Evolutionary conservation across 2,888 invertebrate genomes (phyloP), one percentile per base, ranked within the genome.

Genomic region (Phorcus lineatus): DNA sequence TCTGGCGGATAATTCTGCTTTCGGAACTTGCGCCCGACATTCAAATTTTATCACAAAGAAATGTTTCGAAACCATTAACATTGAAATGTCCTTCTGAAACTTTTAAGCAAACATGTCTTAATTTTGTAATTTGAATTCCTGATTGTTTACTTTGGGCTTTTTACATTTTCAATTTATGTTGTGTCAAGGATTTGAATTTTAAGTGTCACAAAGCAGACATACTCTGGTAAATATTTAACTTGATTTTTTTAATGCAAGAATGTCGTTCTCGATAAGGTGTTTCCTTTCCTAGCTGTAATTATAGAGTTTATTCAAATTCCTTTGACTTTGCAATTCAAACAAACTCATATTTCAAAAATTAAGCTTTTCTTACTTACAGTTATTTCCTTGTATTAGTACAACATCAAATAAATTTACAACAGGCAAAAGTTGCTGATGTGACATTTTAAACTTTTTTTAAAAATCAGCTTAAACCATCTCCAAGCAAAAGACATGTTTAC

Each of bases 1-100:
- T n/a, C 36, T 9, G 19, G 9, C 19, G 70, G 70, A 4, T 36
- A 70, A 31, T 70, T 70, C 19, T 40, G n/a, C 36, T 11, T 70
- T 19, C 36, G n/a, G 11, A 22, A 57, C 57, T 19, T 57, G 19
- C 1, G 36, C 70, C 6, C 70, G 2, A 19, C 70, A 36, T 31
- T 36, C 36, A 70, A 70, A 36, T 70, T 70, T 31, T 70, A 70
- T 36, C 36, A 40, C 70, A 70, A 70, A 67, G 67, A 67, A 67
- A 67, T 67, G 11, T n/a, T 31, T 67, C 67, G 31, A 36, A 67
- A 67, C 67, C 24, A 67, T 28, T 24, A 67, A 67, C 36, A 16
- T 70, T 16, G 28, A 40, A 19, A 40, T 36, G 19, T 40, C 36
- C 16, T 6, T 36, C 6, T n/a, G 40, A 17, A 31, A 36, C 6